A percentile compares a stretch with the other conserved stretches of the same genome.
These are phyloP conservation scores for Adela reaumurella DNA, from an alignment of 2,888 invertebrate genomes.

Conservation along the genomic window DNA sequence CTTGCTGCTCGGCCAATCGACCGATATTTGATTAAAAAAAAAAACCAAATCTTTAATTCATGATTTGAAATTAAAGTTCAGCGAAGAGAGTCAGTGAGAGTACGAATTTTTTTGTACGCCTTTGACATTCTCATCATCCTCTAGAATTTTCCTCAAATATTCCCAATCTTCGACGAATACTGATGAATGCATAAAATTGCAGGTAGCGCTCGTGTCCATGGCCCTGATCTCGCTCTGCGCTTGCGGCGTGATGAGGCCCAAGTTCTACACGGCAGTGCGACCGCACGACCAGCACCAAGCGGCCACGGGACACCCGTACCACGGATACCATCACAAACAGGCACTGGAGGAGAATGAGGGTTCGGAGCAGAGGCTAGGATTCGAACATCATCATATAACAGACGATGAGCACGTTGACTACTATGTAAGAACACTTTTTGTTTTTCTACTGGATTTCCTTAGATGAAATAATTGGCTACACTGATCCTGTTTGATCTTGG, in stretches of 20 bases:
- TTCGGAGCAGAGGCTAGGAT: constrained; percentile 25
- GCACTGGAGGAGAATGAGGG: constrained; percentile 19
- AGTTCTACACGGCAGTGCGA: constrained; percentile 1
- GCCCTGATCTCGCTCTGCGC: neutral
- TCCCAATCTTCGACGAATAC: no score
- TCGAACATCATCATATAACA: constrained; percentile 32
- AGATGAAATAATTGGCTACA: no score
- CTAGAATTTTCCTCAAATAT: no score
- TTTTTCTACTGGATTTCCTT: no score
- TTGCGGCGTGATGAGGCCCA: neutral
- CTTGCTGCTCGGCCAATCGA: no score
- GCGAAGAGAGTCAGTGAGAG: no score
- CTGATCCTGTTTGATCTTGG: no score
- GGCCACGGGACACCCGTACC: constrained; percentile 19
- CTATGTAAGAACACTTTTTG: constrained; percentile 46
- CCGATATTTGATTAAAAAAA: no score
- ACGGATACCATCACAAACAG: constrained; percentile 19
- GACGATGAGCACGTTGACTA: constrained; percentile 61
- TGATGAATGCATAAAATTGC: neutral
- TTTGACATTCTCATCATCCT: no score
- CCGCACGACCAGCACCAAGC: neutral
- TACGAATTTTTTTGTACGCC: no score
- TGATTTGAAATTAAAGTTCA: no score
- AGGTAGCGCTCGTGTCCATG: neutral
- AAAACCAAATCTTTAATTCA: no score